Percentiles rank a stretch among this genome's conserved stretches.
Evolutionary conservation across 2,113 vertebrate species (phyloP).

Genomic region (Triplophysa dalaica): DNA sequence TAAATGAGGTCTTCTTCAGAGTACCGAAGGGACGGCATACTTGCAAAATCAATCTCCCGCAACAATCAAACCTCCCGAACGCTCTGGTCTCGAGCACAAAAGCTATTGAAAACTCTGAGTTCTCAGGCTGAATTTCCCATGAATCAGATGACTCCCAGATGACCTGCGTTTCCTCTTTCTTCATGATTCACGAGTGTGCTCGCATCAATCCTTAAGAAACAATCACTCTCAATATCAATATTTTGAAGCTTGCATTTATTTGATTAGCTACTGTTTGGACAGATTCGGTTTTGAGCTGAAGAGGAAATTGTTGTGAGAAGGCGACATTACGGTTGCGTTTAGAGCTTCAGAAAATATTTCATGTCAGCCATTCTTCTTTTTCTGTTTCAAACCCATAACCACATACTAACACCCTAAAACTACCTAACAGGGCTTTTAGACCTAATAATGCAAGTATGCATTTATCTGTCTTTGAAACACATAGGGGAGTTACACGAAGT

Average conservation of each 20-base stretch:
- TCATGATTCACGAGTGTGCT: background rate
- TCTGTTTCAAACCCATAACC: background rate
- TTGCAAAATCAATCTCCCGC: background rate
- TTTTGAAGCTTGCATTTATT: background rate
- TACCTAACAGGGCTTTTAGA: background rate
- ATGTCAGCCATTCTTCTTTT: background rate
- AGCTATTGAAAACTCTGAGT: background rate
- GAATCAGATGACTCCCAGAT: slow-evolving; percentile 40
- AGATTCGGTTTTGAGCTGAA: background rate
- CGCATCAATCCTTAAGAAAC: background rate
- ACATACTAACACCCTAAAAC: background rate
- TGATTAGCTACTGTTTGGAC: background rate
- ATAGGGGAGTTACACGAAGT: no score
- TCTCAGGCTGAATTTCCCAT: background rate
- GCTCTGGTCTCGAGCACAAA: background rate
- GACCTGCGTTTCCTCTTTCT: slow-evolving; percentile 12
- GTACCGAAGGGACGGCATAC: slow-evolving; percentile 6
- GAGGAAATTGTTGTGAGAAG: background rate
- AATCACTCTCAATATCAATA: slow-evolving; percentile 3
- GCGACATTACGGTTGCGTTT: background rate
- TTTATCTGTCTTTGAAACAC: background rate
- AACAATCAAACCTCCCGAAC: slow-evolving; percentile 7
- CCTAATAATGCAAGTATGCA: background rate
- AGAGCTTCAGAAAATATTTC: background rate
- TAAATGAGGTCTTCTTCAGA: slow-evolving; percentile 7